Percentiles rank a stretch among this genome's conserved stretches.
Conservation (phyloP, 2,888 invertebrate genomes). For the Cremastinae sp. region DNA sequence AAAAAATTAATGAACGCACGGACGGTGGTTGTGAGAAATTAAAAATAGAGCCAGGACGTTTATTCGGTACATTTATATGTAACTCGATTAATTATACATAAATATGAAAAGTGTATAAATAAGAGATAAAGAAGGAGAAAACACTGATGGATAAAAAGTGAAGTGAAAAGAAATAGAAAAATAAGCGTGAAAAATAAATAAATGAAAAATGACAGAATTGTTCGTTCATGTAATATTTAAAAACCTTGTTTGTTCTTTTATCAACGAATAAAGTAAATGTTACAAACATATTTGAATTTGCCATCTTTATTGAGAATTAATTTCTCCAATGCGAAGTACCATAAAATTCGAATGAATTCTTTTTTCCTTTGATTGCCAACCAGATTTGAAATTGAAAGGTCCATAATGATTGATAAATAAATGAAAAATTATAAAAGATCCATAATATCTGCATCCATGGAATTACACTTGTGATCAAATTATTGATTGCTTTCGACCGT, state of each 20-base stretch:
- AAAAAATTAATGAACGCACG: constrained; percentile 8
- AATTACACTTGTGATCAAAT: too few relatives aligned
- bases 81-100: constrained; percentile 47
- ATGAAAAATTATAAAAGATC: too few relatives aligned
- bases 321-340: too few relatives aligned
- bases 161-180: background rate
- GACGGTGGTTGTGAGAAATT: constrained; percentile 28
- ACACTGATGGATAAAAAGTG: background rate
- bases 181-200: too few relatives aligned
- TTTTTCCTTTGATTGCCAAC: too few relatives aligned
- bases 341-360: too few relatives aligned
- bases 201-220: constrained; percentile 25
- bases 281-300: constrained; percentile 6
- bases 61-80: constrained; percentile 56
- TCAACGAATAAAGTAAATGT: constrained; percentile 49
- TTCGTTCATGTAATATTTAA: constrained; percentile 56
- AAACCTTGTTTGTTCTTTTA: constrained; percentile 53
- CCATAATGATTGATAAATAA: too few relatives aligned
- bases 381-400: too few relatives aligned
- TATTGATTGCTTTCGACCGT: too few relatives aligned
- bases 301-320: background rate
- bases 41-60: constrained; percentile 27
- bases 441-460: too few relatives aligned
- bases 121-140: constrained; percentile 36
- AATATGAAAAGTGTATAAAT: constrained; percentile 50